Evolutionary conservation across 2,797 vertebrate species (phyloP).

Genomic region (Poeciliopsis presidionis): DNA sequence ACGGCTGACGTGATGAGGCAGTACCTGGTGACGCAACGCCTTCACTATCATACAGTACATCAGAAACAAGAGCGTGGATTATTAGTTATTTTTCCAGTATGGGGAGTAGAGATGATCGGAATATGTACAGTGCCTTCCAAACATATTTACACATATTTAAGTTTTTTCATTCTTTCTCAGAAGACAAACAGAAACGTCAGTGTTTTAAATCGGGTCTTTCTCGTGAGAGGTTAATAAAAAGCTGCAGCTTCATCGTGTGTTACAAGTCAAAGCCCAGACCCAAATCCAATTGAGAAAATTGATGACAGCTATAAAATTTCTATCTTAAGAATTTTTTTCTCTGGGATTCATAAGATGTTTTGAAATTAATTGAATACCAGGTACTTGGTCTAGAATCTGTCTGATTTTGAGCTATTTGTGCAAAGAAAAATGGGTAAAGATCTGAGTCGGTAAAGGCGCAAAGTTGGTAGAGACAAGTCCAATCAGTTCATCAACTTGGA

Average conservation of each 20-base stretch:
- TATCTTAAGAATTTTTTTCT: neutral
- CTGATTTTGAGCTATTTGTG: neutral
- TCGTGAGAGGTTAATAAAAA: neutral
- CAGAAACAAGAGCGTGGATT: neutral
- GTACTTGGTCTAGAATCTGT: neutral
- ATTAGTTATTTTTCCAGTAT: neutral
- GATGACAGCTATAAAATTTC: neutral
- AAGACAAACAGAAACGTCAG: neutral
- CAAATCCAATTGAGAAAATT: neutral
- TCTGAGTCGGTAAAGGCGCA: neutral
- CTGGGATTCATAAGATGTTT: neutral
- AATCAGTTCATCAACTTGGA: neutral
- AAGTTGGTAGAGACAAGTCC: neutral
- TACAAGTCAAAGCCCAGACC: neutral
- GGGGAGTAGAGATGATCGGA: neutral
- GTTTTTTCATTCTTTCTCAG: neutral
- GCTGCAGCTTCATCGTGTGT: neutral
- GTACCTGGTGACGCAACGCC: constrained; percentile 41
- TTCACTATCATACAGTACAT: constrained; percentile 37
- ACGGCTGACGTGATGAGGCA: constrained; percentile 52
- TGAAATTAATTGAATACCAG: no score
- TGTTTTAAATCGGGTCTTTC: neutral
- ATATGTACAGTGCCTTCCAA: neutral
- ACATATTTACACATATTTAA: neutral
- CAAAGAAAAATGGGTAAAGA: neutral